Conservation (phyloP, 2,888 invertebrate genomes). For the Eupithecia pulchellata region DNA sequence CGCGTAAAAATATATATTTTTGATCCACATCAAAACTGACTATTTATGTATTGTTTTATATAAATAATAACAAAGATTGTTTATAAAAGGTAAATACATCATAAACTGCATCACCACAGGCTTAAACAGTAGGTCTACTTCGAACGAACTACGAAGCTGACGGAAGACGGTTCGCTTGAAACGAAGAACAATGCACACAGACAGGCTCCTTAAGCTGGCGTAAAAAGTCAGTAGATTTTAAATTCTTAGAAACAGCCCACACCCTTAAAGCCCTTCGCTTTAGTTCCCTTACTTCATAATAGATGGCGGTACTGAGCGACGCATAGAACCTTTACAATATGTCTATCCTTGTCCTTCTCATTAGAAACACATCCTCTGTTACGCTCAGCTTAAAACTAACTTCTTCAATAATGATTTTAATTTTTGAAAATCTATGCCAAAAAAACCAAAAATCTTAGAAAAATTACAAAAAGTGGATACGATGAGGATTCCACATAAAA, state of each 20-base stretch:
- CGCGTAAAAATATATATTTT: no score
- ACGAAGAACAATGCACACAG: no score
- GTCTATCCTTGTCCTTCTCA: constrained; percentile 18
- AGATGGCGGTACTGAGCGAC: constrained; percentile 23
- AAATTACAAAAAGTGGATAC: neutral
- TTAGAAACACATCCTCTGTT: constrained; percentile 7
- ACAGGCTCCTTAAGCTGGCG: no score
- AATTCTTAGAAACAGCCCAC: neutral
- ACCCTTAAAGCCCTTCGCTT: neutral
- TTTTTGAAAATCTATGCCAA: neutral
- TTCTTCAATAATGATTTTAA: neutral
- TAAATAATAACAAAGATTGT: no score
- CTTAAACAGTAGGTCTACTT: no score
- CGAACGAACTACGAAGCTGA: no score
- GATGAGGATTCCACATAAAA: neutral
- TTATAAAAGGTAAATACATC: no score
- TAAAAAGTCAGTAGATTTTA: neutral
- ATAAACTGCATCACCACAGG: no score
- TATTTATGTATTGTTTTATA: no score
- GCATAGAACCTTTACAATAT: neutral
- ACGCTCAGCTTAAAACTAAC: constrained; percentile 13
- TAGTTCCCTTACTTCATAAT: neutral
- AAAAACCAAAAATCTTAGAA: neutral
- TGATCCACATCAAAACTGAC: no score
- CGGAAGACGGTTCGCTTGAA: no score